Base-by-base conservation (phyloP, 1,140 invertebrate species). In the Atta colombica region DNA sequence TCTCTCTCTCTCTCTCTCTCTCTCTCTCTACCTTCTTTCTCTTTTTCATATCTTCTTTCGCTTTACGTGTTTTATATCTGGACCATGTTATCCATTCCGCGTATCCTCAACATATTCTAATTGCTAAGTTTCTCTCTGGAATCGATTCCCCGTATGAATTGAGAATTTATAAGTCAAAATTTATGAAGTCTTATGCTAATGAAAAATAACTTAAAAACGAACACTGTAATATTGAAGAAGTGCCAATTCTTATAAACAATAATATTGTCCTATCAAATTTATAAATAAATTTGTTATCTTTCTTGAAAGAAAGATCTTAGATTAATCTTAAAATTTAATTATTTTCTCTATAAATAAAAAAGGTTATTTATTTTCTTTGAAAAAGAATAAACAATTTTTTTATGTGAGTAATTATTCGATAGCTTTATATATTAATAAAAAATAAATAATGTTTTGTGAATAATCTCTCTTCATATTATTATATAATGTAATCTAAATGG, bases 111-210 rank as follows among this genome's bases (percentile, higher is more conserved):
- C 35, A 61, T 82, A 51, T 58, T 90, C 31, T 85, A 90, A 90
- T 91, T 90, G 21, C 74, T 84, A 87, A 78, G 85, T 91, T 91
- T 91, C 89, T 90, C 91, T 75, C 18, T 16, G 28, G 35, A 18
- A 74, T 75, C 7, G 63, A 69, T 39, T 49, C 45, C 12, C 18
- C 2, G 65, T 8, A 25, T 55, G n/a, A 75, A 80, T 71, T 18
- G 18, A 53, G 49, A 82, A 25, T 18, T 8, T 3, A 49, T 21
- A n/a, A 25, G 25, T 25, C 21, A n/a, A 71, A 58, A 35, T 58
- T 31, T 58, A 6, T 21, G n/a, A 0, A 35, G 8, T 65, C 18
- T 21, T 8, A 3, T 4, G 10, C 18, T 10, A 35, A 65, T 39
- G 18, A 74, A 25, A 35, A 35, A 45, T 58, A 35, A 60, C n/a